A percentile compares a stretch with the other conserved stretches of the same genome.
Evolutionary conservation across 1,140 invertebrate genomes (phyloP).

Genomic region (Drosophila quadrilineata): DNA sequence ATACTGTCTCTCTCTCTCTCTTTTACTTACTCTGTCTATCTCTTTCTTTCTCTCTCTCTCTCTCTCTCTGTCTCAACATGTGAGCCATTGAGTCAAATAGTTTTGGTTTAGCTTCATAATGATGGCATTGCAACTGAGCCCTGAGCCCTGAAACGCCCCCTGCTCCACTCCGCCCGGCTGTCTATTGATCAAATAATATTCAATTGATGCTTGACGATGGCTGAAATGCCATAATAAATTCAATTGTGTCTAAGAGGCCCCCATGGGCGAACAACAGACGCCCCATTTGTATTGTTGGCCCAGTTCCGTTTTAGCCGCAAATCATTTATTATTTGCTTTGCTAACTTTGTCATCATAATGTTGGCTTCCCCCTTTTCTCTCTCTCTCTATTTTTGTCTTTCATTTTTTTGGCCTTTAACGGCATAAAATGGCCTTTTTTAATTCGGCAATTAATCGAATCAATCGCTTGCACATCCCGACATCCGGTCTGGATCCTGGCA

Average conservation of each 20-base stretch:
- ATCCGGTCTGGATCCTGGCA: slow-evolving; percentile 17
- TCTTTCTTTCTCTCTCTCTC: neutral
- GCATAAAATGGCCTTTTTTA: slow-evolving; percentile 59
- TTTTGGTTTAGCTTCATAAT: slow-evolving; percentile 76
- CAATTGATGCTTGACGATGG: slow-evolving; percentile 72
- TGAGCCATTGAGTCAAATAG: slow-evolving; percentile 73
- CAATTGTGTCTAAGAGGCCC: slow-evolving; percentile 64
- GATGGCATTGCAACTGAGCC: slow-evolving; percentile 63
- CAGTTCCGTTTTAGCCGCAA: slow-evolving; percentile 33
- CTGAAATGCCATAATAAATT: slow-evolving; percentile 76
- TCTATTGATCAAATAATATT: slow-evolving; percentile 67
- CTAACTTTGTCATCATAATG: slow-evolving; percentile 66
- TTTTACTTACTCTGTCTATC: neutral
- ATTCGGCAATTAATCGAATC: slow-evolving; percentile 76
- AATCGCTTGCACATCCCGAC: slow-evolving; percentile 64
- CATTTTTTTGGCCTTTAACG: slow-evolving; percentile 27
- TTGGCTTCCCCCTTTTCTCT: no score
- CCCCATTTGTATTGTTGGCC: slow-evolving; percentile 53
- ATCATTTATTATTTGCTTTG: slow-evolving; percentile 71
- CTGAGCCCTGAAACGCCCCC: slow-evolving; percentile 8
- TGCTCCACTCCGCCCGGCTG: slow-evolving; percentile 20
- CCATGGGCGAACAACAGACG: slow-evolving; percentile 38
- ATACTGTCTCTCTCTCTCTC: slow-evolving; percentile 23
- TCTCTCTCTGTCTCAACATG: slow-evolving; percentile 17
- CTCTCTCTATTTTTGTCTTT: slow-evolving; percentile 29